Conservation (phyloP, 2,797 vertebrate species). For the Poliocrania exsul region DNA sequence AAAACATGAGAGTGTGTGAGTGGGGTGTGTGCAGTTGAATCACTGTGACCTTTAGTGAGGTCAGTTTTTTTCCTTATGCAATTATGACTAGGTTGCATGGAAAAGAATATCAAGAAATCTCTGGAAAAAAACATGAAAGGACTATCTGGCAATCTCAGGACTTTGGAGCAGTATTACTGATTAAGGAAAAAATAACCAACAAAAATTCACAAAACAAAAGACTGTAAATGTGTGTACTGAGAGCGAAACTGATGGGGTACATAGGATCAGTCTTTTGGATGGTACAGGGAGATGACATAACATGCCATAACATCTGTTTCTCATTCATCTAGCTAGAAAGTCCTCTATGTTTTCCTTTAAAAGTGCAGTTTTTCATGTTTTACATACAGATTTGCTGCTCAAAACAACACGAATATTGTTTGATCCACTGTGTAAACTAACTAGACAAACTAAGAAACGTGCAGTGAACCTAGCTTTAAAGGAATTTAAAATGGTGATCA, state of each 20-base stretch:
- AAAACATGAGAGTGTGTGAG: neutral
- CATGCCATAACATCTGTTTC: neutral
- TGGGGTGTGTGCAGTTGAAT: neutral
- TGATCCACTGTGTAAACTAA: neutral
- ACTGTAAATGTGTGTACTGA: neutral
- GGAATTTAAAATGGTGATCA: neutral
- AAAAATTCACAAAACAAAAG: neutral
- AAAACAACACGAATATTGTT: neutral
- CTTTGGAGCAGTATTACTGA: neutral
- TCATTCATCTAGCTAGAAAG: neutral
- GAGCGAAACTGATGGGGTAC: neutral
- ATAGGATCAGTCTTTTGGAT: neutral
- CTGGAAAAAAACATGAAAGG: neutral
- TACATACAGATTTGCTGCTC: neutral
- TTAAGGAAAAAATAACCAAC: neutral
- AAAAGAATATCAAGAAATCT: neutral
- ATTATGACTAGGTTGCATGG: neutral
- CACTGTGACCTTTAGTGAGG: neutral
- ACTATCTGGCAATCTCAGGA: neutral
- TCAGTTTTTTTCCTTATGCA: neutral
- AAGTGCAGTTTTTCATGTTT: neutral
- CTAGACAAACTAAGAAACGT: neutral
- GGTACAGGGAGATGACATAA: neutral
- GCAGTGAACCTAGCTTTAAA: neutral
- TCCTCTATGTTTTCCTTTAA: neutral